These are phyloP conservation scores for Dicyema japonicum DNA, from an alignment of 1,140 invertebrate species.

Conservation along the genomic window DNA sequence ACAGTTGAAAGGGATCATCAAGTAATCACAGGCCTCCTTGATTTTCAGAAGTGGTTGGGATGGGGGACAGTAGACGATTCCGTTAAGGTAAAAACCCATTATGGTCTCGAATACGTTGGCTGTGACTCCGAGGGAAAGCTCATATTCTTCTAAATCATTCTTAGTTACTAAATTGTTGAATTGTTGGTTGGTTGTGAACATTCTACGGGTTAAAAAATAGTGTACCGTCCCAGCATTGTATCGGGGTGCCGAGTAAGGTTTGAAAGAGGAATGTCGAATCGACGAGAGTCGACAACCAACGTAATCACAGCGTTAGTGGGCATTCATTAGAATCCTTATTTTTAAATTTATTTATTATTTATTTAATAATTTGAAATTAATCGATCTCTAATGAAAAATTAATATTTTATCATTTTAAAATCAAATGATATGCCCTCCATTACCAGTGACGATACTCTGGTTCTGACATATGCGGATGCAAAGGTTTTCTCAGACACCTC, in stretches of 20 bases:
- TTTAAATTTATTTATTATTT: no score
- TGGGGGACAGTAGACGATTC: constrained; percentile 47
- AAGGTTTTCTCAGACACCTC: no score
- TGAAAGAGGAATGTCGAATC: no score
- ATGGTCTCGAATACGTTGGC: constrained; percentile 72
- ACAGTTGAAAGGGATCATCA: constrained; percentile 81
- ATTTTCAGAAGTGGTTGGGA: constrained; percentile 59
- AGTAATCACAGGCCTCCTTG: constrained; percentile 83
- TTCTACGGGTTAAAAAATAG: constrained; percentile 24
- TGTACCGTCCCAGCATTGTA: constrained; percentile 47
- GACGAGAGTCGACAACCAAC: no score
- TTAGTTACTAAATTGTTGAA: constrained; percentile 39
- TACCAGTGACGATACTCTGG: no score
- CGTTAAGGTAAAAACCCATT: constrained; percentile 69
- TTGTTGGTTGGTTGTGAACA: constrained; percentile 72
- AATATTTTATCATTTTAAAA: no score
- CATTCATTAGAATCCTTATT: no score
- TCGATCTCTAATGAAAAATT: no score
- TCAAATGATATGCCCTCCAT: no score
- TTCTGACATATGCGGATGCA: no score
- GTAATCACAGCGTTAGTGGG: no score
- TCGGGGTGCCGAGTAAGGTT: constrained; percentile 63
- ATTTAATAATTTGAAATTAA: no score
- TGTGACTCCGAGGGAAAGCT: constrained; percentile 85
- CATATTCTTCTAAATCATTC: constrained; percentile 76